Evolutionary conservation across 2,113 vertebrate genomes (phyloP), one percentile per base, ranked within the genome.

Genomic region (Uropsilus gracilis): DNA sequence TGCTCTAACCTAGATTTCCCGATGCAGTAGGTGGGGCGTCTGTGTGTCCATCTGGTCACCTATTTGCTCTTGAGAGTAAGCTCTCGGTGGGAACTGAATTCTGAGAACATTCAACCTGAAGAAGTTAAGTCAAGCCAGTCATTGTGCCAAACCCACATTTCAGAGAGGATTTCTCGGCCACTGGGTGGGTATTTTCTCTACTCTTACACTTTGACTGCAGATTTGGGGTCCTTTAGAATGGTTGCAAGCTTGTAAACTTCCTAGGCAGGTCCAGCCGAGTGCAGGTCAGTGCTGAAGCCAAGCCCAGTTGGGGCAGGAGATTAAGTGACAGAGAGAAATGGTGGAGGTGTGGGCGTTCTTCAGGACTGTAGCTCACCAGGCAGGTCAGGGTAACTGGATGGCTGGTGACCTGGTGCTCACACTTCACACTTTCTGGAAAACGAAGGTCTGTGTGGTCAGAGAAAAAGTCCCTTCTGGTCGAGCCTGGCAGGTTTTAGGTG

Each of bases 401-500:
- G 22, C 42, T 46, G 46, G 3, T 39, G 42, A 22, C 9, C 59
- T 89, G 22, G 28, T 82, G 89, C 44, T 44, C 86, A 92, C 22
- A 69, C 24, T 80, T 87, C 53, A 72, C 37, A 17, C 32, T 63
- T 81, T 18, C 37, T 90, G 75, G 89, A 94, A 95, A 86, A 89
- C 95, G 73, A 81, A 71, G 4, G 20, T 86, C 17, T 66, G 1
- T 93, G 59, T 94, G 77, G 28, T 91, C 42, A 94, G 55, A 77
- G 83, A 92, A 16, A 61, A 94, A 94, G 86, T 81, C 68, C 59
- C 53, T 89, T 81, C 66, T 84, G 50, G 37, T 55, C 57, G 92
- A n/a, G 17, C 42, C 64, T 84, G 94, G 66, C 28, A 71, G 4
- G 77, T 39, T 87, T 76, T 95, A 64, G 53, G 24, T 89, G 83